A percentile compares a stretch with the other conserved stretches of the same genome.
Evolutionary conservation across 2,888 invertebrate genomes (phyloP).

Genomic region (Phania funesta): DNA sequence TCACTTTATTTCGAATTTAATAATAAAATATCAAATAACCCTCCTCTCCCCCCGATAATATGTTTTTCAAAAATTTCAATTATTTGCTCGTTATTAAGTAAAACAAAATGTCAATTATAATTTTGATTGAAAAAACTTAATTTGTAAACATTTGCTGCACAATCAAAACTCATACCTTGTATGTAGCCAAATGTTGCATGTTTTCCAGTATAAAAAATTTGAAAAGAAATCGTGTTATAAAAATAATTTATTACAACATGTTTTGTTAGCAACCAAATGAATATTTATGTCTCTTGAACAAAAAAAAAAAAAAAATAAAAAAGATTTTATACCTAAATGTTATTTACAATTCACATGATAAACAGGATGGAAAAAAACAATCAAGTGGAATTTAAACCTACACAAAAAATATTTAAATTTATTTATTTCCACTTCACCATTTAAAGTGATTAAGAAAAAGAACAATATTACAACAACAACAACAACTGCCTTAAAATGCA

Average conservation of each 20-base stretch:
- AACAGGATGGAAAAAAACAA: not conserved
- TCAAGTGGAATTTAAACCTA: slow-evolving; percentile 38
- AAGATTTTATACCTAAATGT: too few species aligned
- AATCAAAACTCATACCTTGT: not conserved
- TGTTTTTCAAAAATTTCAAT: not conserved
- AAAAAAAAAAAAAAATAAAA: too few species aligned
- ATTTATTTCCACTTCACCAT: slow-evolving; percentile 31
- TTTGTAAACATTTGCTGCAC: slow-evolving; percentile 24
- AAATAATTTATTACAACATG: slow-evolving; percentile 59
- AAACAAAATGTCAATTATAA: slow-evolving; percentile 11
- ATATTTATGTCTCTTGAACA: slow-evolving; percentile 51
- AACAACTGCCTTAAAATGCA: slow-evolving; percentile 61
- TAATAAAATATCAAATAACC: too few species aligned
- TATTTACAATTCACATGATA: slow-evolving; percentile 39
- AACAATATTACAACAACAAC: slow-evolving; percentile 23
- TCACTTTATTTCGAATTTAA: too few species aligned
- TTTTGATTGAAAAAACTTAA: slow-evolving; percentile 11
- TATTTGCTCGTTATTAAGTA: not conserved
- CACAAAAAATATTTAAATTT: slow-evolving; percentile 49
- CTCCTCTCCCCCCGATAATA: too few species aligned
- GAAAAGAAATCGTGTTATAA: slow-evolving; percentile 23
- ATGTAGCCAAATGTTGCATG: slow-evolving; percentile 16
- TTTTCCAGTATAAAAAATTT: not conserved
- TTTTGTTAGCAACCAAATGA: slow-evolving; percentile 54
- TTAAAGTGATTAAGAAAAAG: slow-evolving; percentile 19